Conservation (phyloP, 2,797 vertebrate genomes). For the Darevskia mixta region DNA sequence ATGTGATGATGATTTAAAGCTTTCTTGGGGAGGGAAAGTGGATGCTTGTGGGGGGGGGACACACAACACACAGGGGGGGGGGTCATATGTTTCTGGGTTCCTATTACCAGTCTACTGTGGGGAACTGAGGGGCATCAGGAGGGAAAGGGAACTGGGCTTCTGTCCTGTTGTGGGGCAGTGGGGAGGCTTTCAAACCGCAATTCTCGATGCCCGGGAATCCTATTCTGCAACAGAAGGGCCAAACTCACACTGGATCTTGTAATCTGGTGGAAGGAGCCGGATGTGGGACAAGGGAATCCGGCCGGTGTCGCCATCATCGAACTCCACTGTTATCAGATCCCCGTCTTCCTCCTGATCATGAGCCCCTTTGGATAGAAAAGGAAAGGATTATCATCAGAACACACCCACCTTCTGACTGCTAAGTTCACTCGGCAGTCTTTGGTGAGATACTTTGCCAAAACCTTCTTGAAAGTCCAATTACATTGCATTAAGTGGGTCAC, state of each 20-base stretch:
- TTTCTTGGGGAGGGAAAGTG: no score
- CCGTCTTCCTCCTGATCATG: conserved; percentile 91
- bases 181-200: no score
- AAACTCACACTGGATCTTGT: conserved; percentile 98
- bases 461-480: no score
- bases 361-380: conserved; percentile 79
- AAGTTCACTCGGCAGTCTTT: no score
- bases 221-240: neutral
- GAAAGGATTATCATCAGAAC: neutral
- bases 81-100: no score
- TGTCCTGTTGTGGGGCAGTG: neutral
- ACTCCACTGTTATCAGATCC: conserved; percentile 97
- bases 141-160: neutral
- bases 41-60: no score
- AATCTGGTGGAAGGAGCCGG: conserved; percentile 94
- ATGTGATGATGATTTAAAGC: no score
- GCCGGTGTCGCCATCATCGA: conserved; percentile 96
- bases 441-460: no score
- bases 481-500: no score
- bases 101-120: neutral
- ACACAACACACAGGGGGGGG: no score
- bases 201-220: neutral
- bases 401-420: no score
- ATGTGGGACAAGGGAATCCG: conserved; percentile 97
- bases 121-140: no score